Percentiles rank a stretch among this genome's conserved stretches.
Evolutionary conservation across 2,888 invertebrate species (phyloP).

Genomic region (Oscheius sp.): DNA sequence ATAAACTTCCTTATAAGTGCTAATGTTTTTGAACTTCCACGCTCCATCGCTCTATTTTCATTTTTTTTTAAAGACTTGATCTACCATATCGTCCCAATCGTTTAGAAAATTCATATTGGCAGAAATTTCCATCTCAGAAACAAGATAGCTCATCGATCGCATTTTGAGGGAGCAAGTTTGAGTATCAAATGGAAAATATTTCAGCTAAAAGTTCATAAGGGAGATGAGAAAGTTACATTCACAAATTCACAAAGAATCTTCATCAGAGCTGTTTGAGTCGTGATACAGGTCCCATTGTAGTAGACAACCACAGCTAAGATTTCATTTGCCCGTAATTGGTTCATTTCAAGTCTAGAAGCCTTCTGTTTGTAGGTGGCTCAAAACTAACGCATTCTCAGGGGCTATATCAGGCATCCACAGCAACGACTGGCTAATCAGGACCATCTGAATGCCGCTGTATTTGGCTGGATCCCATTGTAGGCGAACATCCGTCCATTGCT

Average conservation of each 20-base stretch:
- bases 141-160: neutral
- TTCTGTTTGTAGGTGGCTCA: no score
- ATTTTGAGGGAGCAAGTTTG: neutral
- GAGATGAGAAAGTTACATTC: neutral
- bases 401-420: conserved; percentile 16
- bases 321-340: neutral
- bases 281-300: conserved; percentile 2
- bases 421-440: neutral
- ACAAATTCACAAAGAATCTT: neutral
- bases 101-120: no score
- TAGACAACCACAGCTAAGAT: neutral
- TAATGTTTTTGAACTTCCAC: neutral
- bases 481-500: conserved; percentile 1
- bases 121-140: neutral
- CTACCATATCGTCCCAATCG: no score
- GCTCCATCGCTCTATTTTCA: conserved; percentile 9
- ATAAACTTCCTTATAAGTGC: neutral
- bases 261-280: neutral
- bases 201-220: conserved; percentile 1
- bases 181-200: neutral
- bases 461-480: conserved; percentile 10
- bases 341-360: neutral
- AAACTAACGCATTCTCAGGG: neutral
- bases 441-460: conserved; percentile 2
- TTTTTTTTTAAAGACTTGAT: no score